Conservation (phyloP, 2,888 invertebrate species). For the Smittia aterrima region DNA sequence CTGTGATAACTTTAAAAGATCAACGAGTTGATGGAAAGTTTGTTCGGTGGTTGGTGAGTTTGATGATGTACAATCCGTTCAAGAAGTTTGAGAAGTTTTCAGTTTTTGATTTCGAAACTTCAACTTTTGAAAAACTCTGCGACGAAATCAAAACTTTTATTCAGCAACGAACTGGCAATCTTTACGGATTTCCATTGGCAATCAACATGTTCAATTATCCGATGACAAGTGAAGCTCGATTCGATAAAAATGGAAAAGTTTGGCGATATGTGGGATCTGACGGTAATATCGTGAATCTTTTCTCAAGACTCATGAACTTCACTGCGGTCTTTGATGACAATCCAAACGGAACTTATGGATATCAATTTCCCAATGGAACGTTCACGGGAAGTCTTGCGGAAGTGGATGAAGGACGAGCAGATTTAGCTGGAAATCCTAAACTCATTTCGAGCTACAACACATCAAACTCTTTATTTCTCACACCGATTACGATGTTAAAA, state of each 20-base stretch:
- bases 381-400: slow-evolving; percentile 12
- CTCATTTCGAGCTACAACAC: slow-evolving; percentile 30
- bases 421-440: slow-evolving; percentile 16
- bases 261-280: neutral
- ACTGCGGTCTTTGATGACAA: neutral
- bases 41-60: neutral
- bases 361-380: slow-evolving; percentile 11
- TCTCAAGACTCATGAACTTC: neutral
- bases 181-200: neutral
- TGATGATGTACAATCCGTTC: neutral
- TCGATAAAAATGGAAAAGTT: neutral
- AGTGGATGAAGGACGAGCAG: slow-evolving; percentile 1
- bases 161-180: neutral
- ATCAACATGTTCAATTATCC: neutral
- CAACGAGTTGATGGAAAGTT: neutral
- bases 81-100: neutral
- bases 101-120: neutral
- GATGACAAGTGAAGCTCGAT: neutral
- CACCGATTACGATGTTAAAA: slow-evolving; percentile 15
- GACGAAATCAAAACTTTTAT: too few relatives aligned
- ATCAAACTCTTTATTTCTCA: slow-evolving; percentile 9
- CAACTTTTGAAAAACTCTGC: neutral
- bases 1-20: neutral
- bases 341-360: slow-evolving; percentile 7
- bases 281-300: neutral